Conservation (phyloP, 2,113 vertebrate genomes). For the Polyodon spathula region DNA sequence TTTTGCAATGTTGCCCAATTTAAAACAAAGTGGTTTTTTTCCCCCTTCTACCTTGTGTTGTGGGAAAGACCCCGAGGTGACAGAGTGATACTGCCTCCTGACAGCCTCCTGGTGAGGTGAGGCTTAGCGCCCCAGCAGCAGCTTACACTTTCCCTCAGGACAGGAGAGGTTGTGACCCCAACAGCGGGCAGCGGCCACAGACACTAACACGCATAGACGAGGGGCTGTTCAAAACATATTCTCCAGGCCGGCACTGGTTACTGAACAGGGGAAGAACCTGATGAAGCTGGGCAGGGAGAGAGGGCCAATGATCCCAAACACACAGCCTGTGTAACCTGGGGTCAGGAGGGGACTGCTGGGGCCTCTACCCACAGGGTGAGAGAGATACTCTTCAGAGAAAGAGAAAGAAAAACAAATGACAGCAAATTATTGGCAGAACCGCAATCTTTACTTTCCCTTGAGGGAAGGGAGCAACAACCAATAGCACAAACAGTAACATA, state of each 20-base stretch:
- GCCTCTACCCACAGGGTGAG: conserved; percentile 31
- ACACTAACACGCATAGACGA: conserved; percentile 73
- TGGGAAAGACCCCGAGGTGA: conserved; percentile 26
- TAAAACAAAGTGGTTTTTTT: not conserved
- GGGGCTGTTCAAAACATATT: conserved; percentile 94
- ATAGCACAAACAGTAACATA: no score
- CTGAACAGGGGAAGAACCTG: conserved; percentile 47
- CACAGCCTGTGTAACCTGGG: conserved; percentile 29
- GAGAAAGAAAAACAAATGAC: conserved; percentile 10
- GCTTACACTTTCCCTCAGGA: conserved; percentile 40
- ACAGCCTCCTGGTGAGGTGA: conserved; percentile 37
- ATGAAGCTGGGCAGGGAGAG: conserved; percentile 42
- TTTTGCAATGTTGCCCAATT: not conserved
- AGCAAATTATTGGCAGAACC: not conserved
- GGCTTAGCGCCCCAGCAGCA: conserved; percentile 43
- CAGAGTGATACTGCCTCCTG: conserved; percentile 50
- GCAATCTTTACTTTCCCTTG: no score
- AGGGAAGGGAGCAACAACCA: no score
- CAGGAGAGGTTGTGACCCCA: conserved; percentile 72
- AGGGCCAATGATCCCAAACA: conserved; percentile 52
- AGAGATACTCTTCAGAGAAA: conserved; percentile 28
- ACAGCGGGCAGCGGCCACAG: conserved; percentile 62
- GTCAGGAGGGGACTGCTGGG: conserved; percentile 51
- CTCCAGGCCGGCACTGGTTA: conserved; percentile 60
- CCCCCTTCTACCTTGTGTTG: not conserved